Conservation (phyloP, 2,888 invertebrate species). For the Tetramorium bicarinatum region DNA sequence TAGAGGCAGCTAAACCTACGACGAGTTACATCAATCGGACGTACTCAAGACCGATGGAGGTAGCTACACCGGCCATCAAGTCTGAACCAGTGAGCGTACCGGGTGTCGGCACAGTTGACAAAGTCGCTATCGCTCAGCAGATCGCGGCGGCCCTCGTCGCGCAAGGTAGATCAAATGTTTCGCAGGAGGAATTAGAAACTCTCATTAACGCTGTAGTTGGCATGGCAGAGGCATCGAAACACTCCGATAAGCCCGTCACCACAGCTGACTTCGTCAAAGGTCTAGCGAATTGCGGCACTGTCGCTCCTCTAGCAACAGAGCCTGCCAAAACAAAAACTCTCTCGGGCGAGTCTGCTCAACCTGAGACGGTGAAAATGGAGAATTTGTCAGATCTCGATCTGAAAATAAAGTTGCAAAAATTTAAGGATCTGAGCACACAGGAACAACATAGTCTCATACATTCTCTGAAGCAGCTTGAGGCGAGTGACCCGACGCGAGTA, state of each 20-base stretch:
- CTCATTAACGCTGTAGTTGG: slow-evolving; percentile 93
- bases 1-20: slow-evolving; percentile 78
- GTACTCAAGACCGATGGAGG: slow-evolving; percentile 76
- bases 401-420: slow-evolving; percentile 93
- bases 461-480: slow-evolving; percentile 93
- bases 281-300: slow-evolving; percentile 72
- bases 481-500: slow-evolving; percentile 92
- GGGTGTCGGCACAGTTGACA: slow-evolving; percentile 92
- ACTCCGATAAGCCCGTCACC: slow-evolving; percentile 87
- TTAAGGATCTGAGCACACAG: slow-evolving; percentile 92
- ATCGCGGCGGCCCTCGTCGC: slow-evolving; percentile 93
- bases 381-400: slow-evolving; percentile 93
- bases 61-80: slow-evolving; percentile 74
- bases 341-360: slow-evolving; percentile 29
- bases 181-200: slow-evolving; percentile 92
- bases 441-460: slow-evolving; percentile 94
- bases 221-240: slow-evolving; percentile 89
- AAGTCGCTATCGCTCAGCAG: slow-evolving; percentile 93
- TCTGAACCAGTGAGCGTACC: slow-evolving; percentile 89
- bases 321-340: slow-evolving; percentile 18
- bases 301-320: slow-evolving; percentile 34
- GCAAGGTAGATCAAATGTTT: slow-evolving; percentile 94
- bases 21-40: slow-evolving; percentile 73
- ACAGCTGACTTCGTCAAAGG: slow-evolving; percentile 87
- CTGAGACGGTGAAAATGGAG: slow-evolving; percentile 88